Evolutionary conservation across 2,797 vertebrate genomes (phyloP).

Genomic region (Lophura swinhoii): DNA sequence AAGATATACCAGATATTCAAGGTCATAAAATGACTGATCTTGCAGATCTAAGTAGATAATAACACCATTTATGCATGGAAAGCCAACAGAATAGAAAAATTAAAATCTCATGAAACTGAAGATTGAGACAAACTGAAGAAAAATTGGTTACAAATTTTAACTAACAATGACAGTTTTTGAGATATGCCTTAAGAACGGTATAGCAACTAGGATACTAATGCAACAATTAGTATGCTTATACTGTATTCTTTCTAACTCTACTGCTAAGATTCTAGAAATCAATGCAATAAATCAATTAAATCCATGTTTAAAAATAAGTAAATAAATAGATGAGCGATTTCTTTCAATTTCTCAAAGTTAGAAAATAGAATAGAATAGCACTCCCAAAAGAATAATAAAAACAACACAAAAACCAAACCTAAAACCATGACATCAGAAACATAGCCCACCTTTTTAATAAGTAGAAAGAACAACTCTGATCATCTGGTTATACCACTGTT

Average conservation of each 20-base stretch:
- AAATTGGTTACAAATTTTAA: background rate
- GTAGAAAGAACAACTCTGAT: background rate
- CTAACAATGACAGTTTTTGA: background rate
- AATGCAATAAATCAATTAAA: background rate
- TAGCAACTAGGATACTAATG: background rate
- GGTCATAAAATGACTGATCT: background rate
- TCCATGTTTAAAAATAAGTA: background rate
- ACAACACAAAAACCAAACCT: background rate
- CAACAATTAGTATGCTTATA: background rate
- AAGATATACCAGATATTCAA: background rate
- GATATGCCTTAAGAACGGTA: background rate
- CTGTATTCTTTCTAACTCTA: background rate
- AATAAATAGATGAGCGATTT: background rate
- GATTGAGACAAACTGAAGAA: background rate
- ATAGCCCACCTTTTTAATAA: background rate
- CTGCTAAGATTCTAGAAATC: background rate
- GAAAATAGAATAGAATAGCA: background rate
- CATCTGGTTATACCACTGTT: background rate
- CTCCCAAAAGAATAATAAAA: rapidly evolving
- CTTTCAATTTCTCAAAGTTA: background rate
- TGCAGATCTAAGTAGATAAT: background rate
- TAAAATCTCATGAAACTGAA: background rate
- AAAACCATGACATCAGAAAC: background rate
- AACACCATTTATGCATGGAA: background rate
- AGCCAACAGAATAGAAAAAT: background rate